Evolutionary conservation across 2,797 vertebrate genomes (phyloP).

Genomic region (Furcifer pardalis): DNA sequence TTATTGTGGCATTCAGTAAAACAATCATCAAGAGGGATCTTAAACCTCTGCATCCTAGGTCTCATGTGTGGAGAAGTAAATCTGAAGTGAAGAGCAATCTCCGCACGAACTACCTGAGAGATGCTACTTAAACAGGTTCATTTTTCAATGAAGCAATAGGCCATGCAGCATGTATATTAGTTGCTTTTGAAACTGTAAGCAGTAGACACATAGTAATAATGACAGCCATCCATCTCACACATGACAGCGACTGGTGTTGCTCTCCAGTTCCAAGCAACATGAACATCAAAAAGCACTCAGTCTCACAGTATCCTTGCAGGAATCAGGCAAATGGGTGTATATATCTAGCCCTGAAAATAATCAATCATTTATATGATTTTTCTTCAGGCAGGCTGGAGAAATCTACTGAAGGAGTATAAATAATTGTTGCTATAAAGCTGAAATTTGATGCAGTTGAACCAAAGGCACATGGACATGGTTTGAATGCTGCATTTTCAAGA

Average conservation of each 20-base stretch:
- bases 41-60: too few species aligned
- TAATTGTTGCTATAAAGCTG: constrained; percentile 37
- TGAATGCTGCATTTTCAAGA: constrained; percentile 4
- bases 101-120: constrained; percentile 46
- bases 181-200: constrained; percentile 46
- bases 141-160: constrained; percentile 67
- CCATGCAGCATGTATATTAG: constrained; percentile 58
- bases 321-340: constrained; percentile 32
- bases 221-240: constrained; percentile 49
- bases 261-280: constrained; percentile 36
- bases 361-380: constrained; percentile 45
- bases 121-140: constrained; percentile 45
- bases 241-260: constrained; percentile 21
- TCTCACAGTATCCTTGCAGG: constrained; percentile 49
- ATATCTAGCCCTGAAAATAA: constrained; percentile 38
- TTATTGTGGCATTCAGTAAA: too few species aligned
- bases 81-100: too few species aligned
- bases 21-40: too few species aligned
- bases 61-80: too few species aligned
- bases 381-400: constrained; percentile 2
- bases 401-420: constrained; percentile 25
- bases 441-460: constrained; percentile 36
- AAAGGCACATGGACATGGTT: constrained; percentile 4
- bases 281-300: constrained; percentile 54
- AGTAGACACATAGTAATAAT: constrained; percentile 38